These are phyloP conservation scores for Trichonephila inaurata DNA, from an alignment of 1,140 invertebrate species.

Conservation along the genomic window DNA sequence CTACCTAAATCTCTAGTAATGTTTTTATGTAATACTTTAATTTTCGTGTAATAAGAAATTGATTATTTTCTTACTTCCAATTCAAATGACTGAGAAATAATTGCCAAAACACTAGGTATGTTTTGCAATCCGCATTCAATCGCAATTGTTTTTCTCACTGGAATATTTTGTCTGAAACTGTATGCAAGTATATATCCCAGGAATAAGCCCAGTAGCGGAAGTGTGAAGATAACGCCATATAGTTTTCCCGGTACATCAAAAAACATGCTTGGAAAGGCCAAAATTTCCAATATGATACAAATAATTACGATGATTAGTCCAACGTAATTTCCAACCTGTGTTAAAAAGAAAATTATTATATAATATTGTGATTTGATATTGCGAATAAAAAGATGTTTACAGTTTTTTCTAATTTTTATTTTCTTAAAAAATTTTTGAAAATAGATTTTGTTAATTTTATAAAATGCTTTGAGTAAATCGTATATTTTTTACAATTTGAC, in stretches of 20 bases:
- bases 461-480: too few species aligned
- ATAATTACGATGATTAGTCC: slow-evolving; percentile 77
- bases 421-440: too few species aligned
- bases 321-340: slow-evolving; percentile 77
- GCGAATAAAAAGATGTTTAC: too few species aligned
- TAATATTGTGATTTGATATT: too few species aligned
- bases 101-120: slow-evolving; percentile 79
- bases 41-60: background rate
- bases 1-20: too few species aligned
- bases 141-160: slow-evolving; percentile 80
- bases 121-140: slow-evolving; percentile 82
- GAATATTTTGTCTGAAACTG: slow-evolving; percentile 78
- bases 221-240: slow-evolving; percentile 24
- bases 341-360: slow-evolving; percentile 1
- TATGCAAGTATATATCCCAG: slow-evolving; percentile 77
- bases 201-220: background rate
- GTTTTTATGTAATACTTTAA: too few species aligned
- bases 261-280: slow-evolving; percentile 79
- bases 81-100: slow-evolving; percentile 78
- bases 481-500: too few species aligned
- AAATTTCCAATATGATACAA: slow-evolving; percentile 76
- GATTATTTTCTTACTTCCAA: slow-evolving; percentile 67
- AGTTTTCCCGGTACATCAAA: slow-evolving; percentile 79
- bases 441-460: too few species aligned
- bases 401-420: too few species aligned